Percentiles rank a stretch among this genome's conserved stretches.
Evolutionary conservation across 2,113 vertebrate genomes (phyloP).

Genomic region (Pandion haliaetus): DNA sequence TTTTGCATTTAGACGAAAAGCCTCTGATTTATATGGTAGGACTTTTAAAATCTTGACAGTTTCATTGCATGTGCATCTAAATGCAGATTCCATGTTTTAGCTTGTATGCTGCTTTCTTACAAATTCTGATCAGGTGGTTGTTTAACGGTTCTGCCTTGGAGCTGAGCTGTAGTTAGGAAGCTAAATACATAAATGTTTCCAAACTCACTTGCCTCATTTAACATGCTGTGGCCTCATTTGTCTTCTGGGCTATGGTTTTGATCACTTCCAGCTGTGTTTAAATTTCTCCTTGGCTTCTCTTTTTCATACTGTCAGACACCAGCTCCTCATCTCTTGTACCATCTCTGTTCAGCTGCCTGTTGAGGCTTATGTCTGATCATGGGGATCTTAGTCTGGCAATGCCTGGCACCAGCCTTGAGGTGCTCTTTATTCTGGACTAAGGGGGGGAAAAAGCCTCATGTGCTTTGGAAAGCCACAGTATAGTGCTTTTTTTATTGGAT

Average conservation of each 20-base stretch:
- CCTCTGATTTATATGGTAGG: conserved; percentile 1
- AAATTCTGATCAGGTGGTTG: conserved; percentile 1
- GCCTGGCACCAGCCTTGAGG: background rate
- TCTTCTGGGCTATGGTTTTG: conserved; percentile 12
- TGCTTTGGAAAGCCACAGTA: background rate
- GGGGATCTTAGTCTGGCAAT: background rate
- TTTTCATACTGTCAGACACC: background rate
- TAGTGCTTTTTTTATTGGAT: background rate
- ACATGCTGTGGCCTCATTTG: background rate
- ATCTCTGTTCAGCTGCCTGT: background rate
- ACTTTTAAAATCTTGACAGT: background rate
- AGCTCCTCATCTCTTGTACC: background rate
- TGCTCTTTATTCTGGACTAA: background rate
- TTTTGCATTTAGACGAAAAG: background rate
- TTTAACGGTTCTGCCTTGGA: conserved; percentile 21
- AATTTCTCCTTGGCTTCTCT: background rate
- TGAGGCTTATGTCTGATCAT: background rate
- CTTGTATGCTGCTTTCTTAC: background rate
- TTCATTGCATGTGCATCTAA: background rate
- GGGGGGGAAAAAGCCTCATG: background rate
- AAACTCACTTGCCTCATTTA: conserved; percentile 41
- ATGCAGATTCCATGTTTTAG: background rate
- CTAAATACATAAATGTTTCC: conserved; percentile 15
- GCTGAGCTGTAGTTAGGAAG: background rate
- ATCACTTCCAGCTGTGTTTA: background rate